Percentiles rank a stretch among this genome's conserved stretches.
Evolutionary conservation across 2,888 invertebrate genomes (phyloP).

Genomic region (Heterodera filipjevi): DNA sequence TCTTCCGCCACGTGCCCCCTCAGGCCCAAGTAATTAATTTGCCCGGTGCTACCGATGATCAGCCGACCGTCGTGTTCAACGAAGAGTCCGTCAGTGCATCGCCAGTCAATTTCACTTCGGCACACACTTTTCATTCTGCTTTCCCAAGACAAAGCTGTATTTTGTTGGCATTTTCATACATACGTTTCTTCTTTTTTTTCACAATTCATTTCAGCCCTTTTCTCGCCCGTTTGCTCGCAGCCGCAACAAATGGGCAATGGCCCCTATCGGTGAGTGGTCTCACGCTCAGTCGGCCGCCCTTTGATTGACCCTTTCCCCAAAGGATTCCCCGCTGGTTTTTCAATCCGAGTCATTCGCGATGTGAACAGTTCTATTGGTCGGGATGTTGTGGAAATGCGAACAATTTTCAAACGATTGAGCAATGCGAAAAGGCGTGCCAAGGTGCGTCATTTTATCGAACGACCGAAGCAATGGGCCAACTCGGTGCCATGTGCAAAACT

Average conservation of each 20-base stretch:
- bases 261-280: conserved; percentile 59
- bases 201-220: neutral
- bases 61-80: neutral
- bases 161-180: neutral
- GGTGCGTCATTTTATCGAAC: conserved; percentile 45
- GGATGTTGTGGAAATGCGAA: conserved; percentile 65
- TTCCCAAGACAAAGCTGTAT: neutral
- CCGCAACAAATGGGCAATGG: conserved; percentile 65
- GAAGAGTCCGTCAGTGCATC: neutral
- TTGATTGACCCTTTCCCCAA: neutral
- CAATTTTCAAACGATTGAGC: conserved; percentile 62
- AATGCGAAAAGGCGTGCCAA: conserved; percentile 63
- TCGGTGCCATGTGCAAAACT: no score
- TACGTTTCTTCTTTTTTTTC: neutral
- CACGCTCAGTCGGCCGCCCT: neutral
- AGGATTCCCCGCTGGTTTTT: conserved; percentile 65
- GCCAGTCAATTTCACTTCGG: neutral
- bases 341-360: conserved; percentile 59
- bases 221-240: neutral
- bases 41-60: neutral
- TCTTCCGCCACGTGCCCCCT: conserved; percentile 16
- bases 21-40: conserved; percentile 12
- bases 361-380: conserved; percentile 66
- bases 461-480: no score
- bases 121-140: neutral